Evolutionary conservation across 2,113 vertebrate species (phyloP), one percentile per base, ranked within the genome.

Genomic region (Axis porcinus): DNA sequence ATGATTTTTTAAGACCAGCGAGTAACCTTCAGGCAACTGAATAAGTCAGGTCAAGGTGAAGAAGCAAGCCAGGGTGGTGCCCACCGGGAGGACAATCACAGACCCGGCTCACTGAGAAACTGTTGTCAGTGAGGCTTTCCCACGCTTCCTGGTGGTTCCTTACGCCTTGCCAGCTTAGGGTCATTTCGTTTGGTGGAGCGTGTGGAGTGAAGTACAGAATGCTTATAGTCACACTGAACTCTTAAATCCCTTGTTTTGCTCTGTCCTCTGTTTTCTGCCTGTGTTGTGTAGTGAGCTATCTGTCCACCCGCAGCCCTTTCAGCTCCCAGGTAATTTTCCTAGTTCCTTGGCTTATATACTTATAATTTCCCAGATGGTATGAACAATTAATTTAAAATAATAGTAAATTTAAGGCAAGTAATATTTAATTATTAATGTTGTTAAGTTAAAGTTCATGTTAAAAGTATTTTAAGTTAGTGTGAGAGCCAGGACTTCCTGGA

Each of bases 121-220:
- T 2, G 4, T 6, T 12, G 40, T 30, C 40, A 9, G 52, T 5
- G 11, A 25, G 6, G 27, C 10, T 33, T 11, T 11, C 30, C 55
- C 4, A 2, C 4, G 33, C 3, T 19, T 13, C 11, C 7, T 5
- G 0, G 81, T 7, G 25, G 17, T 5, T 11, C 40, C 13, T 17
- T 0, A 1, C 7, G 5, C 13, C 30, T 12, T 27, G 33, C 30
- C 45, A 5, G 47, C 58, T 7, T 11, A 1, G 40, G 28, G 1
- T 5, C 0, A 0, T 54, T 40, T 25, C 43, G 19, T 45, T 10
- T 15, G 2, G 5, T 7, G 21, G 16, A 25, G 54, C 10, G 3
- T 11, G 1, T 25, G 40, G 55, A 0, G 4, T 1, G 8, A 13
- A 3, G 17, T 2, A 1, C 15, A 13, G 8, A 8, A 12, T 13